Evolutionary conservation across 2,797 vertebrate species (phyloP).

Genomic region (Hypotaenidia philippensis): DNA sequence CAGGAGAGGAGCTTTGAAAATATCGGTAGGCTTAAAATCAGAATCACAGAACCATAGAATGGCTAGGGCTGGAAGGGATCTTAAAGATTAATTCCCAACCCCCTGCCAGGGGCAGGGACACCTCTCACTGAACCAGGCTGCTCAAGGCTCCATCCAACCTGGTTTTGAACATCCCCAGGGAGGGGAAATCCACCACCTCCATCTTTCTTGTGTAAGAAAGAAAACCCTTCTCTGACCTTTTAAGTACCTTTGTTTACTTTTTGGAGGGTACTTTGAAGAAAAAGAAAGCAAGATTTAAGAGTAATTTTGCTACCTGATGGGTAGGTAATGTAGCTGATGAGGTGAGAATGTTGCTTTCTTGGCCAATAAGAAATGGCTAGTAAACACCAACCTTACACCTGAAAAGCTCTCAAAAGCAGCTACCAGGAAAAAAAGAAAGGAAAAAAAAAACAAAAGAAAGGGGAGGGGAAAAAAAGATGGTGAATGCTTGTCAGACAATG

Average conservation of each 20-base stretch:
- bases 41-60: too few relatives aligned
- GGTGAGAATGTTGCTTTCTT: background rate
- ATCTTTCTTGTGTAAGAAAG: background rate
- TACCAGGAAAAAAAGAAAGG: background rate
- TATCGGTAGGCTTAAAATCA: background rate
- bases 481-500: background rate
- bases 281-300: conserved; percentile 4
- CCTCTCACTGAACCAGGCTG: too few relatives aligned
- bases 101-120: too few relatives aligned
- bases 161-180: too few relatives aligned
- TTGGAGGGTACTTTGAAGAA: background rate
- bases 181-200: background rate
- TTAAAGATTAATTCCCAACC: too few relatives aligned
- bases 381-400: background rate
- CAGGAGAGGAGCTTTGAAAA: background rate
- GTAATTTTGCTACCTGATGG: background rate
- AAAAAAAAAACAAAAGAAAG: too few relatives aligned
- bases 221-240: conserved; percentile 16
- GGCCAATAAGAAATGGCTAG: background rate
- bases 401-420: background rate
- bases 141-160: too few relatives aligned
- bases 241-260: conserved; percentile 16
- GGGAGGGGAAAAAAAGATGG: background rate
- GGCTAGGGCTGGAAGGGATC: too few relatives aligned
- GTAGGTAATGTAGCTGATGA: background rate